A percentile compares a stretch with the other conserved stretches of the same genome.
These are phyloP conservation scores for Delia radicum DNA, from an alignment of 1,140 invertebrate species.

Conservation along the genomic window DNA sequence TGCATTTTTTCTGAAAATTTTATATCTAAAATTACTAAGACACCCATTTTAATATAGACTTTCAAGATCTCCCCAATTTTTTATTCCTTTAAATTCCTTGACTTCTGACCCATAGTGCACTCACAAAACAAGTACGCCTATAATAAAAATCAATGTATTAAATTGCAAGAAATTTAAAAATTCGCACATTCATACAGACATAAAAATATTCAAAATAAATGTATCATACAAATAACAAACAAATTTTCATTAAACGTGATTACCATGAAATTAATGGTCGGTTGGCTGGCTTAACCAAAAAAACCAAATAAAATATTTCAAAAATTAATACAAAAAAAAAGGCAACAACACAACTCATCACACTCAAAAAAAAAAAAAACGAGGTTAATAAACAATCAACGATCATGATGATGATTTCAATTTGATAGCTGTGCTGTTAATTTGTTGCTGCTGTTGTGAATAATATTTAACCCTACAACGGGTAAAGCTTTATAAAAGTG, in stretches of 20 bases:
- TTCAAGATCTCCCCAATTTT: too few relatives aligned
- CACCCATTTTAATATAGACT: too few relatives aligned
- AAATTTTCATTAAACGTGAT: constrained; percentile 7
- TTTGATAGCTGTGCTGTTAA: neutral
- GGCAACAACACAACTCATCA: neutral
- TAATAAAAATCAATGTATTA: constrained; percentile 17
- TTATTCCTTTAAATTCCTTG: too few relatives aligned
- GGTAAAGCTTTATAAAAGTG: too few relatives aligned
- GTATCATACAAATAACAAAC: neutral
- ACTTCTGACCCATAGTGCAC: too few relatives aligned
- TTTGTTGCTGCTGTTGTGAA: neutral
- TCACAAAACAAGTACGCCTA: neutral
- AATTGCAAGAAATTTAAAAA: neutral
- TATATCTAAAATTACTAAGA: too few relatives aligned
- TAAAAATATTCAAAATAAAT: neutral
- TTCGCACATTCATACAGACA: neutral
- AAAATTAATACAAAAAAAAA: neutral
- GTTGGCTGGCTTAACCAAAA: neutral
- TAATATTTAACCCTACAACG: neutral
- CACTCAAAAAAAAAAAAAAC: neutral
- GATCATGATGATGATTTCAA: neutral
- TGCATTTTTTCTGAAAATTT: too few relatives aligned
- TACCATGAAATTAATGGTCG: neutral
- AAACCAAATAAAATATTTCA: neutral
- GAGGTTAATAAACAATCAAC: neutral